phyloP scores from a whole-genome alignment of 2,888 invertebrate species.

The Ryuthela nishihirai region DNA sequence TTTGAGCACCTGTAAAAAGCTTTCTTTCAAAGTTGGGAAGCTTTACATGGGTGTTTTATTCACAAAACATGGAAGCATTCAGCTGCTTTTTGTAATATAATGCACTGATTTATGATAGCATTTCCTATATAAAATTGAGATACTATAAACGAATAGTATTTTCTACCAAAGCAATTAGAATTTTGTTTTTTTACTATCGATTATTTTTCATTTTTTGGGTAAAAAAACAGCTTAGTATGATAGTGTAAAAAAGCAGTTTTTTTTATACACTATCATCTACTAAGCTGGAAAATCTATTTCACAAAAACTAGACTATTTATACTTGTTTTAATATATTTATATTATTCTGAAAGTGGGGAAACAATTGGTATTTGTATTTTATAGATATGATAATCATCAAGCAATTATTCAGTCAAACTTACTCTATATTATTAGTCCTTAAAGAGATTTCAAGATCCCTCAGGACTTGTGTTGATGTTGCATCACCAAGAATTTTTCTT shows the following conservation, averaged over 20 bases:
- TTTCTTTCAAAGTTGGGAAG: no score
- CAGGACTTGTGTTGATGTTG: conserved; percentile 96
- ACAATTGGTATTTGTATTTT: neutral
- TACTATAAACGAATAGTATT: no score
- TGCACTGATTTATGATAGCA: no score
- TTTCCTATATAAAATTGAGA: no score
- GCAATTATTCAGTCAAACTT: conserved; percentile 58
- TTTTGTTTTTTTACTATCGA: no score
- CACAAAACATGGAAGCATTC: no score
- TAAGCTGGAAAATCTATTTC: neutral
- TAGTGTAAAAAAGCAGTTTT: neutral
- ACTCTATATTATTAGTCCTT: conserved; percentile 98
- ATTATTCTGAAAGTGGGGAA: neutral
- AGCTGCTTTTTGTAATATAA: no score
- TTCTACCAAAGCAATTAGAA: no score
- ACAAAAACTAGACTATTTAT: neutral
- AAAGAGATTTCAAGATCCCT: conserved; percentile 97
- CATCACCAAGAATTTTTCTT: conserved; percentile 93
- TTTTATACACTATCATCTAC: neutral
- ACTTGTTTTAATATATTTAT: neutral
- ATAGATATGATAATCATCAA: no score
- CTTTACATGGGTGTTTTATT: no score
- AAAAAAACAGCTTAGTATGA: neutral
- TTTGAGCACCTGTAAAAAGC: no score
- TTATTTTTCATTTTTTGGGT: no score